Evolutionary conservation across 2,888 invertebrate species (phyloP).

Genomic region (Sisyra nigra): DNA sequence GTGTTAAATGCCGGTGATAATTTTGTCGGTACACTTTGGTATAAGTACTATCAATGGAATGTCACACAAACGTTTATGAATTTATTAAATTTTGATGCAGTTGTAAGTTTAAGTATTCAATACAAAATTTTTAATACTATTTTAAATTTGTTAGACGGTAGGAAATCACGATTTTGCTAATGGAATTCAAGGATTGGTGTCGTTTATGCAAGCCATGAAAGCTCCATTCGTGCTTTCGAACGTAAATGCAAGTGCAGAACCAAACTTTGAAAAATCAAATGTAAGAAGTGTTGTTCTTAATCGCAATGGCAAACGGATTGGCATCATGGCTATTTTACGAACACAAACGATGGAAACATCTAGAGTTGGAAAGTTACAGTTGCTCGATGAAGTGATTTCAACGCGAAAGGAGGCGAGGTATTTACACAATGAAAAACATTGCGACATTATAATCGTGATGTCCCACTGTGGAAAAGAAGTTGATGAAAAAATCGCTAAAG

Average conservation of each 20-base stretch:
- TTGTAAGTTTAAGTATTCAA: slow-evolving; percentile 49
- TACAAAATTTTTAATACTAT: too few relatives aligned
- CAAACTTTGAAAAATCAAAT: slow-evolving; percentile 41
- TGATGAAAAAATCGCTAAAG: slow-evolving; percentile 46
- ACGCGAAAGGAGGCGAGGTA: slow-evolving; percentile 49
- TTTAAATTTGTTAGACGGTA: slow-evolving; percentile 53
- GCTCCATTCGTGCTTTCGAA: slow-evolving; percentile 60
- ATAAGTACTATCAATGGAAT: slow-evolving; percentile 53
- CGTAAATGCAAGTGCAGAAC: slow-evolving; percentile 52
- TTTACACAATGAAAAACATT: slow-evolving; percentile 40
- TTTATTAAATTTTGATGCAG: slow-evolving; percentile 54
- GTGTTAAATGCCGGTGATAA: slow-evolving; percentile 72
- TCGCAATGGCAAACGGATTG: slow-evolving; percentile 47
- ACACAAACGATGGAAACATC: not conserved
- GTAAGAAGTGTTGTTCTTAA: slow-evolving; percentile 46
- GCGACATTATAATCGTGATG: slow-evolving; percentile 67
- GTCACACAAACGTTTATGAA: slow-evolving; percentile 62
- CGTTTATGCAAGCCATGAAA: slow-evolving; percentile 45
- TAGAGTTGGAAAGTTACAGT: slow-evolving; percentile 4
- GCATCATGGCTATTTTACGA: slow-evolving; percentile 56
- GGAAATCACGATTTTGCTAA: slow-evolving; percentile 84
- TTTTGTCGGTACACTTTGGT: slow-evolving; percentile 78
- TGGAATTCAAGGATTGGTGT: slow-evolving; percentile 50
- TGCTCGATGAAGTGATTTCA: slow-evolving; percentile 41
- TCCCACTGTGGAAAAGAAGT: slow-evolving; percentile 65